Evolutionary conservation across 2,888 invertebrate genomes (phyloP).

Genomic region (Sinotaia quadrata): DNA sequence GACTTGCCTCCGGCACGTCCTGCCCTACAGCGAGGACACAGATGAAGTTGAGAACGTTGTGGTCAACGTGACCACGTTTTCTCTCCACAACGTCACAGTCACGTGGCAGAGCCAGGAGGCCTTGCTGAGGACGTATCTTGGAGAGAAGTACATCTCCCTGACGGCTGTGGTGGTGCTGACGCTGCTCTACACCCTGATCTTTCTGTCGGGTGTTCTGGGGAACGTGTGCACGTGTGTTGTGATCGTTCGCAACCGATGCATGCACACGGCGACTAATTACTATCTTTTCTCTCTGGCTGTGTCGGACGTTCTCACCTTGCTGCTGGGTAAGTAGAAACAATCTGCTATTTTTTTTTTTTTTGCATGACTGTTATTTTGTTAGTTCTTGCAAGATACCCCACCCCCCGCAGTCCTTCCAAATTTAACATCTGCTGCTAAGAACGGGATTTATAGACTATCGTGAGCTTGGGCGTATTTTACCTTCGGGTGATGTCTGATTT

Average conservation of each 20-base stretch:
- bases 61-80: not conserved
- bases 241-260: slow-evolving; percentile 59
- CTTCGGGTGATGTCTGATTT: no score
- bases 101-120: slow-evolving; percentile 11
- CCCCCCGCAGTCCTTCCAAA: no score
- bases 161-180: slow-evolving; percentile 56
- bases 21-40: not conserved
- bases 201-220: slow-evolving; percentile 62
- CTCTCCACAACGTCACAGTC: not conserved
- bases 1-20: not conserved
- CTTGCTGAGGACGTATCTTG: slow-evolving; percentile 20
- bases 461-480: no score
- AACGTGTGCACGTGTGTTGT: slow-evolving; percentile 65
- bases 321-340: slow-evolving; percentile 79
- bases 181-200: slow-evolving; percentile 56
- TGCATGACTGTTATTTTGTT: no score
- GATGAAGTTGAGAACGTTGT: not conserved
- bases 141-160: slow-evolving; percentile 35
- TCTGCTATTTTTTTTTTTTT: no score
- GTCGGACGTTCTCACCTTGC: slow-evolving; percentile 83
- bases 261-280: slow-evolving; percentile 78
- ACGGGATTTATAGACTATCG: no score
- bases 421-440: no score
- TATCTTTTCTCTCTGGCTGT: slow-evolving; percentile 90
- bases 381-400: no score